A percentile compares a stretch with the other conserved stretches of the same genome.
These are phyloP conservation scores for Characodon lateralis DNA, from an alignment of 2,797 vertebrate genomes.

Conservation along the genomic window DNA sequence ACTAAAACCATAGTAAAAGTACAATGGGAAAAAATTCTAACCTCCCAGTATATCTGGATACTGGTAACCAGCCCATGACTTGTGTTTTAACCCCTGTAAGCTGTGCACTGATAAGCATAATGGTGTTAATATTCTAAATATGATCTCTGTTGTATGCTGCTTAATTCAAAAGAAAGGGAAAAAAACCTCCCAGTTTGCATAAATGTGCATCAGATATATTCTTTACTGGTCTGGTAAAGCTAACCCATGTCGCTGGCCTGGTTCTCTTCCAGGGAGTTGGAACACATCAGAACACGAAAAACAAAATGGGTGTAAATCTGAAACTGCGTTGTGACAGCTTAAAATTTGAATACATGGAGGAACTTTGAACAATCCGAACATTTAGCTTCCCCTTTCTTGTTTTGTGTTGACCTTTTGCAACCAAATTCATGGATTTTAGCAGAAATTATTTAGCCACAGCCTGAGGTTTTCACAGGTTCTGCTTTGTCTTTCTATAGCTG, in stretches of 20 bases:
- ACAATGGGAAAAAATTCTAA: no score
- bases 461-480: background rate
- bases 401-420: background rate
- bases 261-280: background rate
- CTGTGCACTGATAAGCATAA: no score
- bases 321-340: conserved; percentile 5
- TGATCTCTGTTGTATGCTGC: background rate
- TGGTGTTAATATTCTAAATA: no score
- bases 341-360: conserved; percentile 6
- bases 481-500: conserved; percentile 79
- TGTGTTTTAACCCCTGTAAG: no score
- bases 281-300: background rate
- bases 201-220: background rate
- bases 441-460: background rate
- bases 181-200: background rate
- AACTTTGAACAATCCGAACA: conserved; percentile 3
- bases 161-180: background rate
- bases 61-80: no score
- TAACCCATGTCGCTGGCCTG: background rate
- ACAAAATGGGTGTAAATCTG: background rate
- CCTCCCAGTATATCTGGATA: no score
- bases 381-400: conserved; percentile 11
- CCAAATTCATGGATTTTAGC: background rate
- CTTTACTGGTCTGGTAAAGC: background rate
- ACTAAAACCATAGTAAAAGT: no score